Conservation (phyloP, 1,140 invertebrate species). For the Zaprionus davidi region DNA sequence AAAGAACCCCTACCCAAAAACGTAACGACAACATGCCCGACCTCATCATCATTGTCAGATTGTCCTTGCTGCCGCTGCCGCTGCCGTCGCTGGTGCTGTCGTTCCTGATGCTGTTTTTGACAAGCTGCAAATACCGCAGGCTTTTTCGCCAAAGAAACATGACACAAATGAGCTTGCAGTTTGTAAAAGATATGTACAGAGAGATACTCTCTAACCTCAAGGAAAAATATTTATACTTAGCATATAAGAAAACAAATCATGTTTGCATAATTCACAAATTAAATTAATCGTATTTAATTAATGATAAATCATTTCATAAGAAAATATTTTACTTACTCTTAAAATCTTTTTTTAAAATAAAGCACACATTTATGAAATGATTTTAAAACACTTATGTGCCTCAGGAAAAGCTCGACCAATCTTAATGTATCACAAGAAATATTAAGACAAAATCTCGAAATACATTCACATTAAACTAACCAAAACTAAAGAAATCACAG, state of each 20-base stretch:
- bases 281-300: background rate
- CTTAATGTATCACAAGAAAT: no score
- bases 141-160: conserved; percentile 26
- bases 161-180: conserved; percentile 17
- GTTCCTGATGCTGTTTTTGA: conserved; percentile 47
- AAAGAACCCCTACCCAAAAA: conserved; percentile 21
- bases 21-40: conserved; percentile 16
- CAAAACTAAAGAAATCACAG: no score
- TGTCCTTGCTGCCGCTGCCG: background rate
- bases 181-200: background rate
- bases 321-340: no score
- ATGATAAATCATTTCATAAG: background rate
- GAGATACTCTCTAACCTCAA: background rate
- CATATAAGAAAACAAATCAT: no score
- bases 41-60: conserved; percentile 41
- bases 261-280: background rate
- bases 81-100: background rate
- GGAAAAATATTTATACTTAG: background rate
- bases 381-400: no score
- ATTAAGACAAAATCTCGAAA: no score
- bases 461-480: no score
- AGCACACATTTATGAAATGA: no score
- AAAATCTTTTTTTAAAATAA: no score
- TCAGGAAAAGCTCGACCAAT: no score
- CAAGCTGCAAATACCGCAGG: conserved; percentile 58